phyloP scores from a whole-genome alignment of 2,113 vertebrate species.

The Coturnix japonica region DNA sequence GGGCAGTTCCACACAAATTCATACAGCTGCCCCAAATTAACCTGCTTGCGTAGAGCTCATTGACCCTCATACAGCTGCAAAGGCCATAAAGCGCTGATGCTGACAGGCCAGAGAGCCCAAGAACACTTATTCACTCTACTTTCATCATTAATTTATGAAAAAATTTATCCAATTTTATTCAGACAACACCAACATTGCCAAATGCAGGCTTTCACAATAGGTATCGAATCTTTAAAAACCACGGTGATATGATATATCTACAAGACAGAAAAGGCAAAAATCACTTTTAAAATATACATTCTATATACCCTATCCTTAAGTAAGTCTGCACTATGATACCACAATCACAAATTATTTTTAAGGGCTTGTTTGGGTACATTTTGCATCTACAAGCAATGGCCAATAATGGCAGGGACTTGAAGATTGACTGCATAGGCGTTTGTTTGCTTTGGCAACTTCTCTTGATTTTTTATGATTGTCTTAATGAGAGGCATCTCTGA shows the following conservation, averaged over 20 bases:
- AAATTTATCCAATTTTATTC: not conserved
- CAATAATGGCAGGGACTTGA: not conserved
- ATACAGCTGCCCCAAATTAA: slow-evolving; percentile 17
- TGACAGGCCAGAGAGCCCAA: not conserved
- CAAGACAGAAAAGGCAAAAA: not conserved
- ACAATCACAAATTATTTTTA: not conserved
- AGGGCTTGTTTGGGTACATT: not conserved
- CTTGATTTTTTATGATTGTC: not conserved
- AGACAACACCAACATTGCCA: not conserved
- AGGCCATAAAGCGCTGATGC: not conserved
- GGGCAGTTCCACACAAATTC: not conserved
- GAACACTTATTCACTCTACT: not conserved
- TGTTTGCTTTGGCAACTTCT: not conserved
- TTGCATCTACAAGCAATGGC: not conserved
- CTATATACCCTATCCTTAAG: not conserved
- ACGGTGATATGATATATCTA: not conserved
- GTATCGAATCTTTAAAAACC: not conserved
- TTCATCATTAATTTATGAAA: not conserved
- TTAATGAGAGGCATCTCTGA: not conserved
- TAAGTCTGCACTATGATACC: not conserved
- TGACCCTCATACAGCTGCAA: not conserved
- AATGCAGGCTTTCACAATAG: not conserved
- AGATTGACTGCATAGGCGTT: not conserved
- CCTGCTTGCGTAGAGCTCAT: not conserved
- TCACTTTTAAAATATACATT: not conserved